Evolutionary conservation across 2,113 vertebrate species (phyloP).

Genomic region (Syrrhaptes paradoxus): DNA sequence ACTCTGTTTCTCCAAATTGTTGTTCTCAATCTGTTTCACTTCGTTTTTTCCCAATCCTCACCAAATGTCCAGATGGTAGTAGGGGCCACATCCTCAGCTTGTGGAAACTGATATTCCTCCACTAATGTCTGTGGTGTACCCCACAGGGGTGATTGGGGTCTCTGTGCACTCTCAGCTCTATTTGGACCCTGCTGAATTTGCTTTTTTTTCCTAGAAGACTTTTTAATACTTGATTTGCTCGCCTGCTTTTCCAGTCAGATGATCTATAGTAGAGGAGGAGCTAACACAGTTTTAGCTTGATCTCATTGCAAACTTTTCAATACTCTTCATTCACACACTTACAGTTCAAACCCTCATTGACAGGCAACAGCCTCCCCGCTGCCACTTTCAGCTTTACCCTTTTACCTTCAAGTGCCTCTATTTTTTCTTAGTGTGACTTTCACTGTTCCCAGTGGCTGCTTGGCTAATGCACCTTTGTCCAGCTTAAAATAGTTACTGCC

Average conservation of each 20-base stretch:
- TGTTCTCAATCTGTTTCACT: not conserved
- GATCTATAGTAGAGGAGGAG: not conserved
- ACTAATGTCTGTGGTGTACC: not conserved
- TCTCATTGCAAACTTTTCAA: not conserved
- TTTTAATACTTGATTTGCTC: not conserved
- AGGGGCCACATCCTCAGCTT: not conserved
- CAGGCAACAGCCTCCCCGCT: fast-evolving
- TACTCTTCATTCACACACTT: not conserved
- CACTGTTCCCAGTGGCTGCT: not conserved
- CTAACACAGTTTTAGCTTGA: not conserved
- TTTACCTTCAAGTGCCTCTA: not conserved
- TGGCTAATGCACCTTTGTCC: not conserved
- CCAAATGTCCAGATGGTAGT: not conserved
- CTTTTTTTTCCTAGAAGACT: not conserved
- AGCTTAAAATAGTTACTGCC: not conserved
- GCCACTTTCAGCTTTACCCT: not conserved
- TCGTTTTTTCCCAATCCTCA: not conserved
- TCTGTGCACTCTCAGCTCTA: not conserved
- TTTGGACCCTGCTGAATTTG: not conserved
- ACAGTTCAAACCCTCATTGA: not conserved
- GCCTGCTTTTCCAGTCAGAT: not conserved
- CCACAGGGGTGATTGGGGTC: fast-evolving
- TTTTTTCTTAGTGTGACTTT: not conserved
- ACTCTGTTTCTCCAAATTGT: not conserved
- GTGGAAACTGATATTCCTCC: not conserved